Evolutionary conservation across 2,113 vertebrate species (phyloP), one percentile per base, ranked within the genome.

Genomic region (Hiodon alosoides): DNA sequence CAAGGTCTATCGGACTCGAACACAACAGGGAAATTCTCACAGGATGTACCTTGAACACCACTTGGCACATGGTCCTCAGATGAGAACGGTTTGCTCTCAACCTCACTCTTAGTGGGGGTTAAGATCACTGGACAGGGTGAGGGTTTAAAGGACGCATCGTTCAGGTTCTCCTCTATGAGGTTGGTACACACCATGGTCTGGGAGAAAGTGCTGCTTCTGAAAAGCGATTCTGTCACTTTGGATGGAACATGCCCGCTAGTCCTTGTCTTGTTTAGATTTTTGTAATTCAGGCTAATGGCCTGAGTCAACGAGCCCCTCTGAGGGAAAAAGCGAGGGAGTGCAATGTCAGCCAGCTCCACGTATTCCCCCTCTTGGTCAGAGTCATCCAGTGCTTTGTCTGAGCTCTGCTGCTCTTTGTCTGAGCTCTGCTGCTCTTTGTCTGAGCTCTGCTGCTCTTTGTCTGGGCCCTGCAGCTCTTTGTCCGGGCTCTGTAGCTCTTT

Each of bases 311-410:
- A 93, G 11, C 87, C 91, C 67, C 81, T 86, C 72, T 91, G 92
- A 0, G 92, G 90, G 14, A 87, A 93, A 81, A 92, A 91, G 4
- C 86, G 81, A 11, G 92, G 88, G 75, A 90, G 62, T 0, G 86
- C 81, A 61, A 92, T 81, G 79, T 92, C 90, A 0, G 77, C 66
- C 76, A 94, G 82, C 77, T 93, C 93, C 66, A 94, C 91, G 0
- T 95, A 94, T 52, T 94, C 94, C 2, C 92, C 93, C 85, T 94
- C 94, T 0, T 89, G 85, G 48, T 91, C 90, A 14, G 87, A 89
- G 2, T 77, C 79, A 2, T 85, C 86, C 3, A 74, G 74, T 3
- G 48, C 73, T 13, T 74, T 78, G 16, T 69, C 16, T 53, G 67
- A 9, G 14, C 54, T 52, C 14, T 69, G 48, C 14, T 31, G 31